phyloP scores from a whole-genome alignment of 2,113 vertebrate genomes.

The Poecile atricapillus region DNA sequence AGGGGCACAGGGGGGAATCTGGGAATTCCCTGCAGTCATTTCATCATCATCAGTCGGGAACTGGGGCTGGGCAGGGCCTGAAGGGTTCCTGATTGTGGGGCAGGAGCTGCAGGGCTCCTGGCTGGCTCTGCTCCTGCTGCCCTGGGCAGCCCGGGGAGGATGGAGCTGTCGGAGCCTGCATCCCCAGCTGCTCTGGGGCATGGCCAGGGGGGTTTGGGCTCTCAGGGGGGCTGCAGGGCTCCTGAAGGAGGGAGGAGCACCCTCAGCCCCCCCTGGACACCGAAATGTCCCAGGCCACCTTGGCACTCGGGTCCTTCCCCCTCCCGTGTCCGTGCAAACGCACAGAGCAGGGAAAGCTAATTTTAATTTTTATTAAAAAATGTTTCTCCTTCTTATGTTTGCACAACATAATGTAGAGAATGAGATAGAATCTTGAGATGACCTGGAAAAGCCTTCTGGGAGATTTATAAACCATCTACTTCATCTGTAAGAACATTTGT shows the following conservation, averaged over 20 bases:
- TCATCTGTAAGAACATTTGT: conserved; percentile 22
- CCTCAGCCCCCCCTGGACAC: background rate
- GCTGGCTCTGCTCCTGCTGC: background rate
- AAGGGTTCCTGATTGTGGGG: background rate
- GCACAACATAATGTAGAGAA: background rate
- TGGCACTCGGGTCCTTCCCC: background rate
- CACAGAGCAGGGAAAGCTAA: background rate
- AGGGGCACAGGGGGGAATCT: too few species aligned
- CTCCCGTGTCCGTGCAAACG: background rate
- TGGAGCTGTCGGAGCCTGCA: background rate
- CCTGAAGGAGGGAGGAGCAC: background rate
- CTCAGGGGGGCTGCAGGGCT: background rate
- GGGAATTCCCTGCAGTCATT: too few species aligned
- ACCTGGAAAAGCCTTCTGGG: conserved; percentile 27
- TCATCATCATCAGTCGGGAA: fast-evolving
- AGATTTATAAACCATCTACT: conserved; percentile 7
- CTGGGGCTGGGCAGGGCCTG: background rate
- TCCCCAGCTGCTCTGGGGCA: too few species aligned
- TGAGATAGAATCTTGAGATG: background rate
- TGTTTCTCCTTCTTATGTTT: conserved; percentile 5
- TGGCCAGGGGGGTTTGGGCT: fast-evolving
- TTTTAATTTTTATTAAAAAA: conserved; percentile 33
- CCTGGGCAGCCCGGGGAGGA: background rate
- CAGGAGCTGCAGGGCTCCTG: background rate
- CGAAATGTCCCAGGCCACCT: background rate